phyloP scores from a whole-genome alignment of 2,888 invertebrate genomes.

The Hemistola chrysoprasaria region DNA sequence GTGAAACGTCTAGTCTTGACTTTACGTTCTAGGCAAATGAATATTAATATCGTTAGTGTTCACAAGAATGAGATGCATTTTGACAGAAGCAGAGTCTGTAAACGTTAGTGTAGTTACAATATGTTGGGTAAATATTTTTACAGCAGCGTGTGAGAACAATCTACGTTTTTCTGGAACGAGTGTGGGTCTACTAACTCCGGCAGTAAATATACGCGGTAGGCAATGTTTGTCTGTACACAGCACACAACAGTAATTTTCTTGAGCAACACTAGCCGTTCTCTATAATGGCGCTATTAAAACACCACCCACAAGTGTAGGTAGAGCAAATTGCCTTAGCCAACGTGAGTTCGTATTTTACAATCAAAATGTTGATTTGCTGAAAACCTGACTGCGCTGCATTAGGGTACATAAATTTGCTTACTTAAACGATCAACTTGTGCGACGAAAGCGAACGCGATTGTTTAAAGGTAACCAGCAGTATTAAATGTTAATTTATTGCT shows the following conservation, averaged over 20 bases:
- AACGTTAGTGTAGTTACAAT: slow-evolving; percentile 7
- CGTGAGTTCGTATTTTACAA: slow-evolving; percentile 69
- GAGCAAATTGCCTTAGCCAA: slow-evolving; percentile 70
- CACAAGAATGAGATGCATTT: neutral
- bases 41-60: slow-evolving; percentile 1
- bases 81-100: neutral
- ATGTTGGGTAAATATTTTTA: slow-evolving; percentile 17
- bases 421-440: slow-evolving; percentile 65
- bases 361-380: slow-evolving; percentile 75
- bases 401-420: slow-evolving; percentile 71
- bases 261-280: slow-evolving; percentile 67
- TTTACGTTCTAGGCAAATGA: slow-evolving; percentile 11
- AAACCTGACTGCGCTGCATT: slow-evolving; percentile 69
- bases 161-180: slow-evolving; percentile 27
- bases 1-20: slow-evolving; percentile 19
- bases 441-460: slow-evolving; percentile 59
- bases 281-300: slow-evolving; percentile 76
- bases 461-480: slow-evolving; percentile 56
- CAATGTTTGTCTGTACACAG: slow-evolving; percentile 54
- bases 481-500: slow-evolving; percentile 62
- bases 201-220: slow-evolving; percentile 48
- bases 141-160: slow-evolving; percentile 21
- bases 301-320: slow-evolving; percentile 71
- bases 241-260: slow-evolving; percentile 67
- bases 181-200: slow-evolving; percentile 43